Evolutionary conservation across 1,140 invertebrate species (phyloP), one percentile per base, ranked within the genome.

Genomic region (Anastatus disparis): DNA sequence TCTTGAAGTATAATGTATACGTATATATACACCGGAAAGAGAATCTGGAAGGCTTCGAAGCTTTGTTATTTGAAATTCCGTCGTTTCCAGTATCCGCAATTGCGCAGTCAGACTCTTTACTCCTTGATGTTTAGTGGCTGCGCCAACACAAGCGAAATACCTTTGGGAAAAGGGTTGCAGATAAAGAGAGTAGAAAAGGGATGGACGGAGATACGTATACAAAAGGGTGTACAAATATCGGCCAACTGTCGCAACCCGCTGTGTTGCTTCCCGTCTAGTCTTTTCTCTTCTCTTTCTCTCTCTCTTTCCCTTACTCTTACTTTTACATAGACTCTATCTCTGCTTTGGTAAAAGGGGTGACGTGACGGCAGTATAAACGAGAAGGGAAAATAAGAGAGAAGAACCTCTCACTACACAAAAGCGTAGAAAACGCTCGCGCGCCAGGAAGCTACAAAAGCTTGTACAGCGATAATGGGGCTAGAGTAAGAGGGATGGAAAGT

Each of bases 151-250:
- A 69, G 53, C 50, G 58, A 63, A 62, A 65, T 65, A 63, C 61
- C 42, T 63, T 56, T 40, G 26, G 20, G 44, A 42, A 29, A 59
- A 46, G 59, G 48, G 38, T 48, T 50, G 58, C n/a, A 64, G 61
- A 63, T 46, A 69, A 26, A 53, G 55, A 40, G 31, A 56, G 52
- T 20, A 53, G 46, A 35, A 50, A 42, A 20, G 67, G 42, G 67
- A 22, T 46, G 67, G 70, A 70, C 24, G 7, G 20, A 61, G 13
- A 24, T 27, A 10, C 31, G 31, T 35, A 35, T 17, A 80, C 80
- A 82, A 83, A 58, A 84, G 75, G 77, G 77, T 75, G 77, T 81
- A 75, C 68, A 73, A 75, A 74, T 77, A 74, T 77, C 75, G 75
- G 69, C 74, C 76, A 76, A 76, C 76, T 78, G 74, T 74, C 75